These are phyloP conservation scores for Meandrusa payeni DNA, from an alignment of 2,888 invertebrate genomes.

Conservation along the genomic window DNA sequence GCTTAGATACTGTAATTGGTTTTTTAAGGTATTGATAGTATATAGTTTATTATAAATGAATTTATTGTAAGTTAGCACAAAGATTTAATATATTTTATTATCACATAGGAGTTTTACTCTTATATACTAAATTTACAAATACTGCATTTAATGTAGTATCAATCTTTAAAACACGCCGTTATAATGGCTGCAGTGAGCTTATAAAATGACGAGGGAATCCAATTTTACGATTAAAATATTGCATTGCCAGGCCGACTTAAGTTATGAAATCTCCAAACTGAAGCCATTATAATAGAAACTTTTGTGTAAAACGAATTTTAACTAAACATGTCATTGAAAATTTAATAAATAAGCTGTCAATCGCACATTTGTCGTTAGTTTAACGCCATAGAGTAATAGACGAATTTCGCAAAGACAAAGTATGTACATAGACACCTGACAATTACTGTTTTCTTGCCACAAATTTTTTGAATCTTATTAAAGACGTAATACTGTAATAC, in stretches of 20 bases:
- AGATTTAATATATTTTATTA: conserved; percentile 82
- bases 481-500: no score
- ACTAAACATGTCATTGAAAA: no score
- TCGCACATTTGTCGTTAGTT: conserved; percentile 6
- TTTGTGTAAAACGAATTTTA: no score
- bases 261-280: conserved; percentile 2
- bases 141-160: conserved; percentile 69
- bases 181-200: conserved; percentile 59
- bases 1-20: conserved; percentile 65
- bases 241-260: conserved; percentile 4
- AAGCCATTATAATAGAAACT: conserved; percentile 19
- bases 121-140: conserved; percentile 73
- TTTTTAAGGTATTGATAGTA: conserved; percentile 64
- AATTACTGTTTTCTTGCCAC: no score
- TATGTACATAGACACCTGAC: neutral
- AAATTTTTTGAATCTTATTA: no score
- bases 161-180: conserved; percentile 53
- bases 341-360: neutral
- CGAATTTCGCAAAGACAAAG: neutral
- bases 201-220: conserved; percentile 38
- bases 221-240: conserved; percentile 28
- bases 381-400: neutral
- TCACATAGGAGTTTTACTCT: conserved; percentile 75
- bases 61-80: conserved; percentile 81
- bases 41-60: conserved; percentile 76